Percentiles rank a stretch among this genome's conserved stretches.
Conservation (phyloP, 2,888 invertebrate genomes). For the Apoderus coryli region DNA sequence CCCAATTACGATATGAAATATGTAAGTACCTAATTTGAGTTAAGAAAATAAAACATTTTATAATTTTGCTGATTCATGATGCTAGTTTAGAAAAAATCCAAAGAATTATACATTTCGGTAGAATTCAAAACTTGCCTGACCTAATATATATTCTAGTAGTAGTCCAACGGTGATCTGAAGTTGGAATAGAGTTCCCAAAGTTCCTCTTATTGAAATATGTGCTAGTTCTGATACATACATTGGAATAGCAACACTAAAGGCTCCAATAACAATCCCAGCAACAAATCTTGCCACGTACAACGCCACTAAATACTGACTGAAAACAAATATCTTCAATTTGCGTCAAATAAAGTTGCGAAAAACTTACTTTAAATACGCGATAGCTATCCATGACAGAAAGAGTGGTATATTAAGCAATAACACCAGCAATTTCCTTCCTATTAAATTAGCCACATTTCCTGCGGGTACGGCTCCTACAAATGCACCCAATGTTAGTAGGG, state of each 20-base stretch:
- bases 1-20: too few relatives aligned
- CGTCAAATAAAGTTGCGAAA: conserved; percentile 1
- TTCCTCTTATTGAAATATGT: conserved; percentile 44
- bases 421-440: conserved; percentile 41
- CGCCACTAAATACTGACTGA: conserved; percentile 20
- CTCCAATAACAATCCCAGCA: conserved; percentile 47
- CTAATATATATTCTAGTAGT: conserved; percentile 45
- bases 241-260: conserved; percentile 48
- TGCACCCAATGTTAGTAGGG: conserved; percentile 41
- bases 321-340: conserved; percentile 15
- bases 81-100: too few relatives aligned
- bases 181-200: conserved; percentile 53
- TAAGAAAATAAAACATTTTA: too few relatives aligned
- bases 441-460: conserved; percentile 38
- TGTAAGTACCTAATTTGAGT: too few relatives aligned
- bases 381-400: conserved; percentile 40
- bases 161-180: conserved; percentile 51
- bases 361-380: conserved; percentile 27
- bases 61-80: too few relatives aligned
- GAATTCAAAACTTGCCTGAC: too few relatives aligned
- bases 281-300: conserved; percentile 42
- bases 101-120: too few relatives aligned
- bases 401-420: conserved; percentile 39
- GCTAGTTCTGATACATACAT: conserved; percentile 52
- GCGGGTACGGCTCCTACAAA: conserved; percentile 40